Base-by-base conservation (phyloP, 1,140 invertebrate genomes). In the Physella acuta region DNA sequence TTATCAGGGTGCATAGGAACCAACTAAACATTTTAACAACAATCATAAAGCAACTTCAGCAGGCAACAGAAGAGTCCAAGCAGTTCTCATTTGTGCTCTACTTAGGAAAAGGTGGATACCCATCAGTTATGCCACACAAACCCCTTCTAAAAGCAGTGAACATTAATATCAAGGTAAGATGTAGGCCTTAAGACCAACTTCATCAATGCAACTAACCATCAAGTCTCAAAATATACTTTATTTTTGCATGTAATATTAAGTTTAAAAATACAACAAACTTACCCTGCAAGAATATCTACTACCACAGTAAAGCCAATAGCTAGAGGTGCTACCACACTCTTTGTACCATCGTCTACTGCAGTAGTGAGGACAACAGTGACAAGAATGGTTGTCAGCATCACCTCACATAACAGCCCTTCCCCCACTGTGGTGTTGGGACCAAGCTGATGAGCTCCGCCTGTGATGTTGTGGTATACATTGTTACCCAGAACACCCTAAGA, bases 251-350 rank as follows among this genome's bases (percentile, higher is more conserved):
- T n/a, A n/a, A n/a, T n/a, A n/a, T n/a, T n/a, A n/a, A n/a, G n/a
- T n/a, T n/a, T n/a, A n/a, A n/a, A n/a, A n/a, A n/a, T n/a, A n/a
- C n/a, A n/a, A n/a, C n/a, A 34, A 34, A 67, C 75, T 72, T 70
- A 83, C 81, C 76, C 80, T 17, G 79, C 78, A 37, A 81, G 71
- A 52, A 84, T 79, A 72, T 78, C 79, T 3, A 79, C 76, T 11
- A 72, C 68, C 3, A 85, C 76, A 11, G 79, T 74, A 26, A 84
- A 77, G 14, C 84, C 84, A 59, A 84, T 83, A 4, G 81, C 81
- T 0, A 85, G 65, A n/a, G 83, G 79, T 8, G 81, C 79, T 1
- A 84, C 58, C 0, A 49, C 31, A 2, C 70, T 73, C 61, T 78
- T 75, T 17, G 71, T 78, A 26, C 71, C 69, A 4, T 70, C 44